Evolutionary conservation across 1,140 invertebrate genomes (phyloP).

Genomic region (Papilio polytes): DNA sequence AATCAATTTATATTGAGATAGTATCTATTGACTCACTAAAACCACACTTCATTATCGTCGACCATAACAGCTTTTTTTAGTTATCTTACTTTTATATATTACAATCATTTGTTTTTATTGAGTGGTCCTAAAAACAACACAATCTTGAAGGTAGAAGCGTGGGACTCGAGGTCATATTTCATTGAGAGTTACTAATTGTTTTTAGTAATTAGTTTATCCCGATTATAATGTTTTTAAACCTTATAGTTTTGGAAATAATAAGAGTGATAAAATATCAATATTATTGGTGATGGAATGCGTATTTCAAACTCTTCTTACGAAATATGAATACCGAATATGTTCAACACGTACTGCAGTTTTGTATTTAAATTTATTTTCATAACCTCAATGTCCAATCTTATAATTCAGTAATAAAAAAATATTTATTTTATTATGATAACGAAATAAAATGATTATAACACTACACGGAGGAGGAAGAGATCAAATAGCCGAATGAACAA

Average conservation of each 20-base stretch:
- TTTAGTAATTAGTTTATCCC: constrained; percentile 9
- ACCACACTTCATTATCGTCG: constrained; percentile 10
- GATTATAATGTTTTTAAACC: neutral
- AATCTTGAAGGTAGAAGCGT: neutral
- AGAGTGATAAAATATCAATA: too few species aligned
- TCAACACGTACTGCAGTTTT: neutral
- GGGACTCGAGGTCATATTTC: constrained; percentile 14
- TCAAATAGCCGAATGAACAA: neutral
- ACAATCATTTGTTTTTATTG: constrained; percentile 22
- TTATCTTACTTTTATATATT: constrained; percentile 15
- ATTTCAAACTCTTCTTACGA: neutral
- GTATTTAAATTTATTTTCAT: neutral
- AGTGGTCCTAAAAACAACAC: neutral
- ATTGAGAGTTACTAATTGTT: constrained; percentile 8
- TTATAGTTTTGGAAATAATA: neutral
- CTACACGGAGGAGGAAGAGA: neutral
- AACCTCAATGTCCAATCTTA: neutral
- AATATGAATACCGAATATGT: neutral
- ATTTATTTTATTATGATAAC: too few species aligned
- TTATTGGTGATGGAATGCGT: neutral
- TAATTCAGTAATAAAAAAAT: too few species aligned
- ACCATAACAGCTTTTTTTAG: constrained; percentile 9
- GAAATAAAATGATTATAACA: neutral
- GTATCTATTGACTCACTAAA: constrained; percentile 11
- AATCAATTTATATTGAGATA: constrained; percentile 17